A percentile compares a stretch with the other conserved stretches of the same genome.
Evolutionary conservation across 2,113 vertebrate species (phyloP).

Genomic region (Sinocyclocheilus anshuiensis): DNA sequence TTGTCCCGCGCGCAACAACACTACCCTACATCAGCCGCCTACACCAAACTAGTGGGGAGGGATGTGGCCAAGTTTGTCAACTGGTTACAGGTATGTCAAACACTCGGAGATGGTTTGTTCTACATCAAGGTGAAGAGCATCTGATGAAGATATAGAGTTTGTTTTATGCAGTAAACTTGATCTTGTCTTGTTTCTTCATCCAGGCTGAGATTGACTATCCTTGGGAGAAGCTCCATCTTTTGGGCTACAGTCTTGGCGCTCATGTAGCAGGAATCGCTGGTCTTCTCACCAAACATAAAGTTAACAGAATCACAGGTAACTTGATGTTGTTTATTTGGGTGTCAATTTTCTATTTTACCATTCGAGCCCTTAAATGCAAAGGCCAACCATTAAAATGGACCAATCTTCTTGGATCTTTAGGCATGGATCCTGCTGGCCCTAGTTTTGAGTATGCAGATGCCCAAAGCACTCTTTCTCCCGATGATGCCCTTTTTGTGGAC

Average conservation of each 20-base stretch:
- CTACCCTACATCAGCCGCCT: slow-evolving; percentile 87
- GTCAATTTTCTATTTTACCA: background rate
- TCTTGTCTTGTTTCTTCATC: background rate
- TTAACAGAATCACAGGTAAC: slow-evolving; percentile 96
- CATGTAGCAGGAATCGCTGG: slow-evolving; percentile 95
- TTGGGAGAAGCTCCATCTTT: slow-evolving; percentile 86
- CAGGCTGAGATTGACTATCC: slow-evolving; percentile 86
- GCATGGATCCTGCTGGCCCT: slow-evolving; percentile 94
- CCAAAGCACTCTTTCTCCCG: slow-evolving; percentile 85
- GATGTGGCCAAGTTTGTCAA: slow-evolving; percentile 90
- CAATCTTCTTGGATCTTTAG: slow-evolving; percentile 65
- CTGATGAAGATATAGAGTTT: background rate
- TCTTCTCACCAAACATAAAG: slow-evolving; percentile 84
- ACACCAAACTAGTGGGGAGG: slow-evolving; percentile 90
- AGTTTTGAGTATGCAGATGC: slow-evolving; percentile 91
- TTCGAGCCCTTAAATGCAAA: background rate
- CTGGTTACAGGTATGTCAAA: slow-evolving; percentile 87
- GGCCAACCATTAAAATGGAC: background rate
- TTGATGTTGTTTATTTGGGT: background rate
- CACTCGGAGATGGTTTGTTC: background rate
- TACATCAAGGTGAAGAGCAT: background rate
- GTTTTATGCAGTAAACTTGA: background rate
- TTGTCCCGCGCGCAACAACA: slow-evolving; percentile 88
- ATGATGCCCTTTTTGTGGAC: slow-evolving; percentile 93
- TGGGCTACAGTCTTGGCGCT: slow-evolving; percentile 96